Percentiles rank a stretch among this genome's conserved stretches.
Evolutionary conservation across 2,113 vertebrate species (phyloP).

Genomic region (Vimba vimba): DNA sequence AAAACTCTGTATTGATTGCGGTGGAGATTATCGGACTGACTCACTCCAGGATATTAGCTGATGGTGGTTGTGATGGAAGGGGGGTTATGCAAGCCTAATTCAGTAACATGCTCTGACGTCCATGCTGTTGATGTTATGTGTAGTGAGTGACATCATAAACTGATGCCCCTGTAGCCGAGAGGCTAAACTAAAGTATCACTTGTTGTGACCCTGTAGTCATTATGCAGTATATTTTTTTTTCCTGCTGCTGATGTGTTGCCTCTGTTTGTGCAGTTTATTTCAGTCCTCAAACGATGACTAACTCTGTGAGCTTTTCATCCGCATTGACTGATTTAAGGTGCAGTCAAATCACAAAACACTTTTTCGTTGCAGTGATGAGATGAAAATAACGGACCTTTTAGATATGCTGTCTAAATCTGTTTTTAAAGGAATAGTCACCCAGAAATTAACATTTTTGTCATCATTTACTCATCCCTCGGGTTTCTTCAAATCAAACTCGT

Average conservation of each 20-base stretch:
- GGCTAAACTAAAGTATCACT: not conserved
- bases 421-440: not conserved
- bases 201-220: not conserved
- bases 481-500: not conserved
- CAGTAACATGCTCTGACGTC: slow-evolving; percentile 65
- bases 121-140: slow-evolving; percentile 56
- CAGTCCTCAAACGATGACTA: not conserved
- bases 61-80: slow-evolving; percentile 50
- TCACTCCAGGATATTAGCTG: slow-evolving; percentile 66
- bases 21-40: slow-evolving; percentile 71
- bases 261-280: not conserved
- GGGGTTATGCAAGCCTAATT: slow-evolving; percentile 69
- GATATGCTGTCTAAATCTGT: not conserved
- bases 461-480: not conserved
- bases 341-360: not conserved
- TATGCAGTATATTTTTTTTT: not conserved
- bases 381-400: not conserved
- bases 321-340: not conserved
- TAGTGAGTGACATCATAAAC: slow-evolving; percentile 34
- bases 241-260: not conserved
- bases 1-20: slow-evolving; percentile 70
- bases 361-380: not conserved
- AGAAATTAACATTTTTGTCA: not conserved
- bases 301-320: not conserved
- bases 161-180: not conserved